Evolutionary conservation across 2,797 vertebrate genomes (phyloP).

Genomic region (Chaunax sp.): DNA sequence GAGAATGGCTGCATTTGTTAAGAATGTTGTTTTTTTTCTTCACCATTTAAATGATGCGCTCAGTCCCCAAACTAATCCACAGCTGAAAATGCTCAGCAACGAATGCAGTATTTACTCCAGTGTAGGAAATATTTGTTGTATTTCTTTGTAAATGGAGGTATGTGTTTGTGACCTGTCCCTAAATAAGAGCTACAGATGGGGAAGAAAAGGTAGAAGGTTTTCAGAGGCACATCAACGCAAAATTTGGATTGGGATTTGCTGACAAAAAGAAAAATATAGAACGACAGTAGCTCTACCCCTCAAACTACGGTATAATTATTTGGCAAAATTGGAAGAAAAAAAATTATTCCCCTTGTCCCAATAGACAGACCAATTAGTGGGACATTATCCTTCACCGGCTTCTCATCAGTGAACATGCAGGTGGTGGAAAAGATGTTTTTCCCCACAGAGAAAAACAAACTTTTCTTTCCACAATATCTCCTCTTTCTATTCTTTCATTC

Average conservation of each 20-base stretch:
- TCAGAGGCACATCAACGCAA: background rate
- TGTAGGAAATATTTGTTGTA: no score
- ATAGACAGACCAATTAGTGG: background rate
- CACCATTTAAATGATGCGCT: no score
- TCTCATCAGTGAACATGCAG: background rate
- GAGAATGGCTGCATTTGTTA: background rate
- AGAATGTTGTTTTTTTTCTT: no score
- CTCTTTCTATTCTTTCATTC: constrained; percentile 1
- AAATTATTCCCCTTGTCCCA: background rate
- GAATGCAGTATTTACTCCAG: no score
- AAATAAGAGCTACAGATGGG: background rate
- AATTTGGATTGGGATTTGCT: background rate
- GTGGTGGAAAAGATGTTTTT: background rate
- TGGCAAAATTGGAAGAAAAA: no score
- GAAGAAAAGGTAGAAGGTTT: no score
- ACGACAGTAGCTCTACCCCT: background rate
- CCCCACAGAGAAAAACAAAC: background rate
- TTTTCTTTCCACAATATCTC: background rate
- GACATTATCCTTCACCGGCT: background rate
- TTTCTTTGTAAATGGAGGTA: no score
- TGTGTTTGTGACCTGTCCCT: no score
- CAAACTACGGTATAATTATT: no score
- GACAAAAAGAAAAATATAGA: background rate
- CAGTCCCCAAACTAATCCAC: no score
- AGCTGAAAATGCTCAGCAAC: no score